Conservation (phyloP, 2,888 invertebrate genomes). For the Drosophila macrothrix region DNA sequence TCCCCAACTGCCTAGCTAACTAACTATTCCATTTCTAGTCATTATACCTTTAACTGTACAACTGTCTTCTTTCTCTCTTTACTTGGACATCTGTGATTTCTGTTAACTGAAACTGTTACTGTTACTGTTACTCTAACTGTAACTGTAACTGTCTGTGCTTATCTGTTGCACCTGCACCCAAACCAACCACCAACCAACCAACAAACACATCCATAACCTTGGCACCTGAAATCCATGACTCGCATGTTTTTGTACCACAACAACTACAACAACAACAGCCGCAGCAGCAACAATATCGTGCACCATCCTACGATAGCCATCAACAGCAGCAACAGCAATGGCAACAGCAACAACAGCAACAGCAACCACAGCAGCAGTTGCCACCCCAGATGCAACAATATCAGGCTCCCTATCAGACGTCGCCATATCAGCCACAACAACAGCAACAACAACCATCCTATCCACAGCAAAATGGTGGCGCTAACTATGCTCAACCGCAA, state of each 20-base stretch:
- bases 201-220: constrained; percentile 43
- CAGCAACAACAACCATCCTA: constrained; percentile 73
- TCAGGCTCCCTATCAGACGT: constrained; percentile 65
- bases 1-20: constrained; percentile 13
- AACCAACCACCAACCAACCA: constrained; percentile 1
- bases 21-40: constrained; percentile 37
- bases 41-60: constrained; percentile 52
- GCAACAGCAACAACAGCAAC: constrained; percentile 61
- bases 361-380: constrained; percentile 51
- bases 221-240: constrained; percentile 47
- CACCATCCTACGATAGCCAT: constrained; percentile 65
- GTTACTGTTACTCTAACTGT: constrained; percentile 37
- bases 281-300: constrained; percentile 76
- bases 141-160: constrained; percentile 25
- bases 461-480: constrained; percentile 80
- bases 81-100: constrained; percentile 16
- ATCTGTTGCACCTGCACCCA: constrained; percentile 52
- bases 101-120: constrained; percentile 46
- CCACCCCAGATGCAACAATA: constrained; percentile 61
- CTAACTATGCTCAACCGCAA: constrained; percentile 79
- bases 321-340: constrained; percentile 55
- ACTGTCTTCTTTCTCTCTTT: constrained; percentile 63
- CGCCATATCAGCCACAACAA: constrained; percentile 68
- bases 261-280: constrained; percentile 36
- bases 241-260: constrained; percentile 54